phyloP scores from a whole-genome alignment of 2,888 invertebrate species.

The Rugalucina vietnamica region DNA sequence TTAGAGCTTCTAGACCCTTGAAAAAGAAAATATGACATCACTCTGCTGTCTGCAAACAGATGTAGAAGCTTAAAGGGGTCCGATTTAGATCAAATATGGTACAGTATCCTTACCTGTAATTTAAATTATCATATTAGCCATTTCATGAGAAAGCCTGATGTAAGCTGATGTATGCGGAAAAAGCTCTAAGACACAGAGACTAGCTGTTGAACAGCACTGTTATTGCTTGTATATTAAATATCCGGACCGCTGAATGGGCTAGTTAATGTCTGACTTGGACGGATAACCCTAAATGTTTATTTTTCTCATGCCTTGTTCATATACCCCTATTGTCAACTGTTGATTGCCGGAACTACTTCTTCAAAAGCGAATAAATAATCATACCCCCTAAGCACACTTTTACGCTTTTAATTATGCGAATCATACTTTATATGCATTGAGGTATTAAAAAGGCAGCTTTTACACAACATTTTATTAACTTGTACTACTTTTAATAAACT shows the following conservation, averaged over 20 bases:
- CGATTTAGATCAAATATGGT: neutral
- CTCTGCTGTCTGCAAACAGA: no score
- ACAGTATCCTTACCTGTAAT: neutral
- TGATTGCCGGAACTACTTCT: slow-evolving; percentile 4
- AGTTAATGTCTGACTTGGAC: no score
- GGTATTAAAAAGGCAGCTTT: neutral
- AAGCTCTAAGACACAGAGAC: no score
- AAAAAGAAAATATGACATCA: no score
- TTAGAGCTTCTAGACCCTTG: neutral
- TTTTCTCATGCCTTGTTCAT: neutral
- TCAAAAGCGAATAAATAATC: neutral
- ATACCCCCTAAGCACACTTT: neutral
- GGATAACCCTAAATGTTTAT: no score
- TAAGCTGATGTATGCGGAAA: no score
- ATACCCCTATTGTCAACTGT: slow-evolving; percentile 8
- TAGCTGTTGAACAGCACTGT: no score
- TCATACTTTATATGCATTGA: neutral
- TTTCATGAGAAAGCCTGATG: no score
- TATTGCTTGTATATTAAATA: no score
- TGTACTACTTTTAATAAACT: neutral
- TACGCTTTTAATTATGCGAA: neutral
- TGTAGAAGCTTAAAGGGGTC: no score
- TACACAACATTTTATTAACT: neutral
- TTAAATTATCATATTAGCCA: neutral
- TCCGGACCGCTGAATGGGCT: no score